phyloP scores from a whole-genome alignment of 1,140 invertebrate species.

The Cydia strobilella region DNA sequence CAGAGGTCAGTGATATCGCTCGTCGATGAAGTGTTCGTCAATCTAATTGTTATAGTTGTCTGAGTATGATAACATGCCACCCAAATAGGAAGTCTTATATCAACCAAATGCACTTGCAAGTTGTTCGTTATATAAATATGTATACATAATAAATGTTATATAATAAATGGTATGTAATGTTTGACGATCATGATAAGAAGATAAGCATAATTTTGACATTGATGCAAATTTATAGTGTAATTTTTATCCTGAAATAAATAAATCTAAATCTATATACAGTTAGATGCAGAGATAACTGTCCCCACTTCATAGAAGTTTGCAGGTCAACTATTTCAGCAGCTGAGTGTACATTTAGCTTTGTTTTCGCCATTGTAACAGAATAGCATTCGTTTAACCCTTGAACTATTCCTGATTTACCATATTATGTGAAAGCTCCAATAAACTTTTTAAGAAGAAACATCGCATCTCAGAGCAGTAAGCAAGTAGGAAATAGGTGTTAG shows the following conservation, averaged over 20 bases:
- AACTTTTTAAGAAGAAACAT: background rate
- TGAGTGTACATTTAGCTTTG: background rate
- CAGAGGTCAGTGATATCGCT: slow-evolving; percentile 22
- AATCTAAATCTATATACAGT: too few relatives aligned
- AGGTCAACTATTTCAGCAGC: too few relatives aligned
- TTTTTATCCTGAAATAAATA: too few relatives aligned
- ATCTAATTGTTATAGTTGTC: slow-evolving; percentile 23
- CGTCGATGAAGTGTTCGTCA: background rate
- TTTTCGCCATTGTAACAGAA: background rate
- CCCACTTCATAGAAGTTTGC: background rate
- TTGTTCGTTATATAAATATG: background rate
- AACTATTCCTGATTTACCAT: background rate
- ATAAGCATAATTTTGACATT: too few relatives aligned
- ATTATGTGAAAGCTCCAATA: background rate
- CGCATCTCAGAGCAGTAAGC: background rate
- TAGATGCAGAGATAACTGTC: too few relatives aligned
- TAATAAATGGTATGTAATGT: too few relatives aligned
- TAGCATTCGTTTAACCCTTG: background rate
- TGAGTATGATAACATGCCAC: slow-evolving; percentile 13
- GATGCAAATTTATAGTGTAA: too few relatives aligned
- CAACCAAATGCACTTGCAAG: slow-evolving; percentile 18
- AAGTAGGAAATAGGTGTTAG: slow-evolving; percentile 28
- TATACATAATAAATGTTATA: background rate
- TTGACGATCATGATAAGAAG: too few relatives aligned
- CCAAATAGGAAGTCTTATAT: slow-evolving; percentile 2